Conservation (phyloP, 2,888 invertebrate species). For the Strigamia transsilvanica region DNA sequence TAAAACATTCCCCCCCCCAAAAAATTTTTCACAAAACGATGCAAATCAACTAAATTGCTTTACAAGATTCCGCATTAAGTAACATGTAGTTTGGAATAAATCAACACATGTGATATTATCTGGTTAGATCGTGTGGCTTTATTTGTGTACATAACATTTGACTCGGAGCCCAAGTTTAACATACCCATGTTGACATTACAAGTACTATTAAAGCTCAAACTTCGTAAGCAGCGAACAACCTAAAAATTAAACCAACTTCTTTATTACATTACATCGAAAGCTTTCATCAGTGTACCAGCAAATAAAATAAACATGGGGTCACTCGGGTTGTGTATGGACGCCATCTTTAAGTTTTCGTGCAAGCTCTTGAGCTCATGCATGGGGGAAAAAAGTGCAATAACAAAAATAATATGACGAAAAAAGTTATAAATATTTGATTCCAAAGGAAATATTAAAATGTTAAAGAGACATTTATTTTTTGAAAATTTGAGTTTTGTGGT, state of each 20-base stretch:
- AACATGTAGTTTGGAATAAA: conserved; percentile 1
- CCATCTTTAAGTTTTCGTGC: background rate
- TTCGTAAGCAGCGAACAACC: conserved; percentile 2
- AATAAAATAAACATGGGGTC: background rate
- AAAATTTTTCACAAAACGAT: background rate
- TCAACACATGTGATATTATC: background rate
- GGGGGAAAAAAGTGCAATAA: background rate
- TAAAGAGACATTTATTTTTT: too few species aligned
- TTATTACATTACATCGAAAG: conserved; percentile 9
- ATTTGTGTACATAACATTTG: conserved; percentile 33
- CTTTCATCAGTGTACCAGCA: background rate
- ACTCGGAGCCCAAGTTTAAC: background rate
- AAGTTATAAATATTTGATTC: too few species aligned
- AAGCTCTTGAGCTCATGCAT: too few species aligned
- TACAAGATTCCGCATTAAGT: background rate
- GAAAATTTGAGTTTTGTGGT: too few species aligned
- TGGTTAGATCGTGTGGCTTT: background rate
- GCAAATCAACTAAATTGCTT: background rate
- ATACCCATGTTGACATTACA: conserved; percentile 18
- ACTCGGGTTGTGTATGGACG: background rate
- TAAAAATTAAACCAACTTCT: conserved; percentile 3
- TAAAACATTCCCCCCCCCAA: background rate
- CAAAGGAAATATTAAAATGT: too few species aligned
- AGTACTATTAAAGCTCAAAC: conserved; percentile 7
- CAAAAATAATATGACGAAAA: too few species aligned